Conservation (phyloP, 2,797 vertebrate genomes). For the Typhlichthys eigenmanni region DNA sequence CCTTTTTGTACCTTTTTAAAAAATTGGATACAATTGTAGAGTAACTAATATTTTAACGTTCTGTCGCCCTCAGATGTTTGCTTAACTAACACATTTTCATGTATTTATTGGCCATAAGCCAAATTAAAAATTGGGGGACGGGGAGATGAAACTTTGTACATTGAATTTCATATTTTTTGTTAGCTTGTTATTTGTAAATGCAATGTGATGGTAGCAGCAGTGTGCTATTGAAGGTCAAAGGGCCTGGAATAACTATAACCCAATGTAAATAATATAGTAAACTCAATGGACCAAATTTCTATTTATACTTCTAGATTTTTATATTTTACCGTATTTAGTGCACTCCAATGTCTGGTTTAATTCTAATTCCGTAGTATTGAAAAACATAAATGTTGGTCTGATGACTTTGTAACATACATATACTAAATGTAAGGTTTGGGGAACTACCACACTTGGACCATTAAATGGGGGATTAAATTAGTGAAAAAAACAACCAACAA, state of each 20-base stretch:
- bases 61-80: constrained; percentile 43
- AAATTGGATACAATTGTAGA: constrained; percentile 60
- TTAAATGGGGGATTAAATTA: constrained; percentile 68
- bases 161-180: constrained; percentile 75
- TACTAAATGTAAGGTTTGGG: constrained; percentile 83
- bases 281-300: constrained; percentile 95
- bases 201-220: constrained; percentile 69
- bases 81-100: constrained; percentile 56
- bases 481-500: constrained; percentile 42
- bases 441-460: constrained; percentile 74
- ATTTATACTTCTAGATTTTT: constrained; percentile 99
- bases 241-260: constrained; percentile 74
- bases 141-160: constrained; percentile 65
- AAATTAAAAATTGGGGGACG: constrained; percentile 67
- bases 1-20: constrained; percentile 71
- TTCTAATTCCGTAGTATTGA: constrained; percentile 79
- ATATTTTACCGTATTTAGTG: constrained; percentile 96
- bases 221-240: constrained; percentile 73
- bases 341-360: constrained; percentile 76
- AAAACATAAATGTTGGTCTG: constrained; percentile 70
- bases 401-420: constrained; percentile 80
- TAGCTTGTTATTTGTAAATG: constrained; percentile 83
- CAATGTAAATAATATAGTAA: constrained; percentile 94
- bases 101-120: constrained; percentile 82
- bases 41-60: constrained; percentile 33